Evolutionary conservation across 2,113 vertebrate species (phyloP).

Genomic region (Phyllostomus discolor): DNA sequence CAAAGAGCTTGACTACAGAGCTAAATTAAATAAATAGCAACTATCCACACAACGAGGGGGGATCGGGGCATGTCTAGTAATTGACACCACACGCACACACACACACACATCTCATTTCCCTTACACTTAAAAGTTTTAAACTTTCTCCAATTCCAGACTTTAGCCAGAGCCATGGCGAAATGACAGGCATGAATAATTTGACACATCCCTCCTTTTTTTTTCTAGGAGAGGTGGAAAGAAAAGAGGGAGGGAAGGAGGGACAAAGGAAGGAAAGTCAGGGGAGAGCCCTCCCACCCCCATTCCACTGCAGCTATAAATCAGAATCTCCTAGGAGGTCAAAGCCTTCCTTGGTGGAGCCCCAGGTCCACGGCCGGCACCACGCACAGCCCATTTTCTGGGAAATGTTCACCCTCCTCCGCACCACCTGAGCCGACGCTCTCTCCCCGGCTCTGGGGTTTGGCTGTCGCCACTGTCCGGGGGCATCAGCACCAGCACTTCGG

Average conservation of each 20-base stretch:
- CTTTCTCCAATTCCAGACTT: conserved; percentile 8
- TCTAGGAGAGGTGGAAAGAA: background rate
- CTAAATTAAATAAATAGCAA: conserved; percentile 50
- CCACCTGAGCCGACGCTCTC: background rate
- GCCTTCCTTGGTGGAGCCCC: background rate
- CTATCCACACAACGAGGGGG: background rate
- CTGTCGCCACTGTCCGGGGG: background rate
- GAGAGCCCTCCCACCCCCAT: background rate
- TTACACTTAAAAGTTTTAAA: conserved; percentile 24
- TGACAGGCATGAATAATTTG: background rate
- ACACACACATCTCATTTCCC: background rate
- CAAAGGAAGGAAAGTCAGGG: background rate
- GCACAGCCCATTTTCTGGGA: background rate
- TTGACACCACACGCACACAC: background rate
- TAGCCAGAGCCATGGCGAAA: background rate
- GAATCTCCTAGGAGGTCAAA: background rate
- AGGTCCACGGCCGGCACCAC: background rate
- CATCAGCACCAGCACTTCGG: background rate
- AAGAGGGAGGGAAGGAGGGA: background rate
- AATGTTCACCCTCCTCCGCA: background rate
- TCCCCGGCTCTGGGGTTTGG: background rate
- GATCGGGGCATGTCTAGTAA: background rate
- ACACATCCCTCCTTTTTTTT: background rate
- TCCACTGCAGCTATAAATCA: background rate
- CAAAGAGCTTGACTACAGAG: conserved; percentile 1